Evolutionary conservation across 1,140 invertebrate genomes (phyloP), one percentile per base, ranked within the genome.

Genomic region (Megalopta genalis): DNA sequence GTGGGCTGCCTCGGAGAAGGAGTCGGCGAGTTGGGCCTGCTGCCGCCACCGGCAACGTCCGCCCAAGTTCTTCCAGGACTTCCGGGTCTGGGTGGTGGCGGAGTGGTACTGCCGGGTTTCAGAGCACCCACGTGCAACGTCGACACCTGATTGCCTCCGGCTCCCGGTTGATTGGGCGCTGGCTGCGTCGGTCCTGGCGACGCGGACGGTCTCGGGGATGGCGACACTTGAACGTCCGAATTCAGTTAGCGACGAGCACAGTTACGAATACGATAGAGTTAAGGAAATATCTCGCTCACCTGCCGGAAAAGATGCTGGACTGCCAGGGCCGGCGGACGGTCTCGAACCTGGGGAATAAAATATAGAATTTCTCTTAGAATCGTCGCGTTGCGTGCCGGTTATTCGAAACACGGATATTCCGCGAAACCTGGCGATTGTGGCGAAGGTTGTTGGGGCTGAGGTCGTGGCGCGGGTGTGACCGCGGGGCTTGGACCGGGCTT

Each of bases 41-140:
- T 84, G 23, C 86, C 88, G 64, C 68, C 62, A 16, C 76, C 82
- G 1, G 88, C 90, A 14, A 92, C 68, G 9, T 91, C 82, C 7
- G 91, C 90, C 89, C 90, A 93, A 16, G 81, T 85, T 67, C 80
- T 86, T 32, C 23, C 21, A 1, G 54, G 76, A 37, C 57, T 71
- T 60, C 42, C 76, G 10, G 76, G 80, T 67, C 62, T 83, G 25
- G 52, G 25, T 0, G 64, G 57, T 10, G 60, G 1, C 21, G 73
- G 62, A 1, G 66, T 67, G 9, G 65, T 18, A 14, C n/a, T 25
- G 9, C 49, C 39, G 2, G 84, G 79, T 39, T 63, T 84, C 10
- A 78, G 27, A 0, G 59, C 12, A 49, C 83, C 83, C 8, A 83
- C 54, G 27, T 75, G 18, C 6, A 80, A 27, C 1, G 83, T 76